These are phyloP conservation scores for Hypomecis atomaria DNA, from an alignment of 2,888 invertebrate species.

Conservation along the genomic window DNA sequence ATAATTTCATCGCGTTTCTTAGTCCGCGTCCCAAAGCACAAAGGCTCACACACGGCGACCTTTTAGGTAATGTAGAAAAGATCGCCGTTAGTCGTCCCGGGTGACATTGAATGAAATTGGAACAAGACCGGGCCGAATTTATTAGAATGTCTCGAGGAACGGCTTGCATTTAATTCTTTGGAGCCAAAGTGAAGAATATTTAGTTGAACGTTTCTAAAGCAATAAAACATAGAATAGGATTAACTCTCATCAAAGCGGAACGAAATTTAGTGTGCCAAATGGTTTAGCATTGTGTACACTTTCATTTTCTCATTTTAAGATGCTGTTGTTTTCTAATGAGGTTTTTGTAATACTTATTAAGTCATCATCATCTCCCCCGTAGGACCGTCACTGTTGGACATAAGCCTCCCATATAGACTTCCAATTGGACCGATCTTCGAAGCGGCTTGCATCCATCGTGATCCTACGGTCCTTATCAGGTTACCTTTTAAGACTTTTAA, in stretches of 20 bases:
- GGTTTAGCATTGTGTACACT: slow-evolving; percentile 21
- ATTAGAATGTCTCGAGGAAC: not conserved
- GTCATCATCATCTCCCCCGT: not conserved
- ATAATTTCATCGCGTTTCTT: too few relatives aligned
- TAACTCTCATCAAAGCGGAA: slow-evolving; percentile 25
- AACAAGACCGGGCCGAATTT: not conserved
- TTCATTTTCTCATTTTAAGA: slow-evolving; percentile 20
- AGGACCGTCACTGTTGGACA: too few relatives aligned
- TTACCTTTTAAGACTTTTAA: too few relatives aligned
- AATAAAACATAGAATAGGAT: slow-evolving; percentile 18
- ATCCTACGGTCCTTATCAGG: too few relatives aligned
- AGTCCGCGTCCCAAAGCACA: too few relatives aligned
- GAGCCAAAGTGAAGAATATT: not conserved
- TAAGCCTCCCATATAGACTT: too few relatives aligned
- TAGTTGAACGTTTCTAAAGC: slow-evolving; percentile 14
- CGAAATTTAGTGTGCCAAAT: slow-evolving; percentile 21
- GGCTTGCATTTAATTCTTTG: not conserved
- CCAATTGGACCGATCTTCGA: too few relatives aligned
- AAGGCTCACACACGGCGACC: too few relatives aligned
- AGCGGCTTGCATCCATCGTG: too few relatives aligned
- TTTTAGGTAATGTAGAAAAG: not conserved
- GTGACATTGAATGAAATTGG: slow-evolving; percentile 4
- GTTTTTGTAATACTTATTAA: not conserved
- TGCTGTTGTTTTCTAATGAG: slow-evolving; percentile 1
- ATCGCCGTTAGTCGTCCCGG: not conserved